phyloP scores from a whole-genome alignment of 2,797 vertebrate species.

The Myotis planiceps region DNA sequence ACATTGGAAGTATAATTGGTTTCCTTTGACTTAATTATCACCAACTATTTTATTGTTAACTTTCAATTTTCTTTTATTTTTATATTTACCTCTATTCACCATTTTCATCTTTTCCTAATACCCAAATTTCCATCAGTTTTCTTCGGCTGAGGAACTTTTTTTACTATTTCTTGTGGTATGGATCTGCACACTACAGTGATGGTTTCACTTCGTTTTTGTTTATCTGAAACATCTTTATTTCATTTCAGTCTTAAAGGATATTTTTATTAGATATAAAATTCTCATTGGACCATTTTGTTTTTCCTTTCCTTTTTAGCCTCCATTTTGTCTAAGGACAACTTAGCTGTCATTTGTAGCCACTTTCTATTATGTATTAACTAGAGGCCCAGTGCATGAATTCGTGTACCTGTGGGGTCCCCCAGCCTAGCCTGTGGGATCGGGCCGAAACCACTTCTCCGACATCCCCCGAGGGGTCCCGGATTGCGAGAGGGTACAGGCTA shows the following conservation, averaged over 20 bases:
- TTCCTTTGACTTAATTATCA: constrained; percentile 34
- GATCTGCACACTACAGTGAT: background rate
- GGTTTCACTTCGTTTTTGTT: background rate
- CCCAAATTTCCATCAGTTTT: background rate
- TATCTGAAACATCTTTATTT: background rate
- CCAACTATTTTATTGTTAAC: background rate
- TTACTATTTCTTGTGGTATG: background rate
- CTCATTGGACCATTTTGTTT: background rate
- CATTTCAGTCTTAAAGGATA: background rate
- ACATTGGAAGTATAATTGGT: background rate
- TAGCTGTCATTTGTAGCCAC: background rate
- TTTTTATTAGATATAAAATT: background rate
- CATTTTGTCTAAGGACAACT: background rate
- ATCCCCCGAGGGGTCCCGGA: too few species aligned
- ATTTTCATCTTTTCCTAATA: background rate
- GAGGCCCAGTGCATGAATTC: too few species aligned
- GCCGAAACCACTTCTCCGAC: too few species aligned
- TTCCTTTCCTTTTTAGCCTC: background rate
- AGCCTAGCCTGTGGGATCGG: too few species aligned
- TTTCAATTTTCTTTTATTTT: background rate
- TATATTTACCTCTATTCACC: background rate
- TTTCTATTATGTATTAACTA: background rate
- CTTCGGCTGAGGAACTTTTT: background rate
- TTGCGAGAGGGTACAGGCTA: too few species aligned
- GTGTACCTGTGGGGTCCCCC: too few species aligned